Evolutionary conservation across 2,113 vertebrate species (phyloP).

Genomic region (Acanthisitta chloris): DNA sequence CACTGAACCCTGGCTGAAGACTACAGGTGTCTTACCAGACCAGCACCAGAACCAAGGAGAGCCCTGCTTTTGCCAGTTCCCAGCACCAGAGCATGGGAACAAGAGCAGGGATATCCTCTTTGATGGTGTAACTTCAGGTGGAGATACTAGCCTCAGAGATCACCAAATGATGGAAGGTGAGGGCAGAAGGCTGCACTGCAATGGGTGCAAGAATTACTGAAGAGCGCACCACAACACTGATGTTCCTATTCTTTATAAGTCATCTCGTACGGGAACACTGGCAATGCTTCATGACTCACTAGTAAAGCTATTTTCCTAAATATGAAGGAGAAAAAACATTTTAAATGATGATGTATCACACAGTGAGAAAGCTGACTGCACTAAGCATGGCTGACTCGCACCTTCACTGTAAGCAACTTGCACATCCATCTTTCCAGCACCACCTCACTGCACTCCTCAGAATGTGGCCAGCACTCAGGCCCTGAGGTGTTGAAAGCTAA

Average conservation of each 20-base stretch:
- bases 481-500: fast-evolving
- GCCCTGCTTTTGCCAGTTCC: background rate
- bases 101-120: background rate
- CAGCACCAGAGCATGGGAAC: background rate
- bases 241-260: background rate
- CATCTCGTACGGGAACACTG: fast-evolving
- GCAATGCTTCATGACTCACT: background rate
- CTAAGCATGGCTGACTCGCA: background rate
- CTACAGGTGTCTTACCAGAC: background rate
- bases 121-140: background rate
- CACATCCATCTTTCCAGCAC: background rate
- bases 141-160: background rate
- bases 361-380: background rate
- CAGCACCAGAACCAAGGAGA: background rate
- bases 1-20: background rate
- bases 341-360: background rate
- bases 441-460: fast-evolving
- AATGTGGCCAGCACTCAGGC: background rate
- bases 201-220: background rate
- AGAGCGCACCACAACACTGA: fast-evolving
- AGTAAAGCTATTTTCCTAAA: background rate
- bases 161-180: background rate
- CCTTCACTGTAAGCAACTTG: background rate
- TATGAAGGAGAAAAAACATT: background rate
- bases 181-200: background rate